Base-by-base conservation (phyloP, 1,140 invertebrate genomes). In the Papilio polyxenes region DNA sequence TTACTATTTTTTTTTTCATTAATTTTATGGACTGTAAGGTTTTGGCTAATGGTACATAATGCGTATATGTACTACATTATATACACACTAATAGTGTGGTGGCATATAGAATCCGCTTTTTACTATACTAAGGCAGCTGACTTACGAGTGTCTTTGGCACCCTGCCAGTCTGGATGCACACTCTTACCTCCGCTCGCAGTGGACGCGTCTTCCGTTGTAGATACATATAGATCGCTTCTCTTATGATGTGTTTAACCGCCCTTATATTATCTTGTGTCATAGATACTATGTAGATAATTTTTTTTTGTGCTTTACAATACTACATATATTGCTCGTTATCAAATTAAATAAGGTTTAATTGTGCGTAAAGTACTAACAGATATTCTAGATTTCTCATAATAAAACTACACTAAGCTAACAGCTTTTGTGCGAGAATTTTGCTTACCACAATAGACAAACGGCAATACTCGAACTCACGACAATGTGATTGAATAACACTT, bases 131-230 rank as follows among this genome's bases (percentile, higher is more conserved):
- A 53, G 13, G 5, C 48, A 3, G 7, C 75, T 23, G 15, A n/a
- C 75, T 77, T 49, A 53, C 9, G 20, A 23, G 48, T 48, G 75
- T 53, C 75, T n/a, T n/a, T 77, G 75, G 75, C 75, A 49, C 11
- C 15, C 11, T 49, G 75, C 75, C 75, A 77, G 48, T 23, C 11
- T 20, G 75, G 31, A 49, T 56, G 49, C 75, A 77, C 75, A 77
- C 49, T 40, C n/a, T 7, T 13, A 72, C 20, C 49, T 20, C 49
- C 11, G 74, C 15, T 49, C 75, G 75, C n/a, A 15, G 20, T 49
- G 75, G 75, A n/a, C 75, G 17, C 48, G 75, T 77, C 75, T 77
- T 77, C 75, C 75, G 75, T 77, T 77, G 75, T 77, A 77, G n/a
- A 53, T 77, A 77, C 53, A 77, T 77, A 56, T 51, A 77, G 44